Evolutionary conservation across 2,888 invertebrate genomes (phyloP), one percentile per base, ranked within the genome.

Genomic region (Harmothoe impar): DNA sequence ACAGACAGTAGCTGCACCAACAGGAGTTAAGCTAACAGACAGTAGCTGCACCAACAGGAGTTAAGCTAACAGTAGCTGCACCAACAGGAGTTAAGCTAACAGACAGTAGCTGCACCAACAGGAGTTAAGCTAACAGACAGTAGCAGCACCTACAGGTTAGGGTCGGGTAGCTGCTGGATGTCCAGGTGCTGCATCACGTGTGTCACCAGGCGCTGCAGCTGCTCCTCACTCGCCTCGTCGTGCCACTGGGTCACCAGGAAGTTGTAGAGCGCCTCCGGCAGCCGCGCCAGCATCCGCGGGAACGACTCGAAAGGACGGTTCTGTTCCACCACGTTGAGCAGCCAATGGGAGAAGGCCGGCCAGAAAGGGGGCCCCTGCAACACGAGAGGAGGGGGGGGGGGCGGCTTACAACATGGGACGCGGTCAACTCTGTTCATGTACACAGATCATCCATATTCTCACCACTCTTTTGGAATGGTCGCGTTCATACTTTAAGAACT

Each of bases 231-330:
- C 7, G 92, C 90, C 15, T 90, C 86, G 31, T 93, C 93, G 77
- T 93, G 93, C 93, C 93, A 93, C 86, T 93, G 93, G 33, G 93
- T 93, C 86, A 92, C 89, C 20, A 93, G 77, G 91, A 93, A 93
- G 81, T 92, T 91, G 62, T 84, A 52, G 23, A 93, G 89, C 0
- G 92, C 92, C 90, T 93, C 92, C 10, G 91, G 91, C 10, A 93
- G 90, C n/a, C 92, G 92, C 54, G 89, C 35, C 84, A 93, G 84
- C 3, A 91, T 92, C 20, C 92, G 91, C 3, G 68, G 85, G 88
- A 93, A 93, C 0, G 93, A 92, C 29, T 78, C 89, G 81, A 90
- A 92, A 10, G 51, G 31, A 25, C 92, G 91, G 81, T 93, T 93
- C 91, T 93, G 93, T 90, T 93, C 93, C 0, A 93, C 90, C 72